A percentile compares a stretch with the other conserved stretches of the same genome.
phyloP scores from a whole-genome alignment of 2,797 vertebrate genomes.

The Etheostoma perlongum region DNA sequence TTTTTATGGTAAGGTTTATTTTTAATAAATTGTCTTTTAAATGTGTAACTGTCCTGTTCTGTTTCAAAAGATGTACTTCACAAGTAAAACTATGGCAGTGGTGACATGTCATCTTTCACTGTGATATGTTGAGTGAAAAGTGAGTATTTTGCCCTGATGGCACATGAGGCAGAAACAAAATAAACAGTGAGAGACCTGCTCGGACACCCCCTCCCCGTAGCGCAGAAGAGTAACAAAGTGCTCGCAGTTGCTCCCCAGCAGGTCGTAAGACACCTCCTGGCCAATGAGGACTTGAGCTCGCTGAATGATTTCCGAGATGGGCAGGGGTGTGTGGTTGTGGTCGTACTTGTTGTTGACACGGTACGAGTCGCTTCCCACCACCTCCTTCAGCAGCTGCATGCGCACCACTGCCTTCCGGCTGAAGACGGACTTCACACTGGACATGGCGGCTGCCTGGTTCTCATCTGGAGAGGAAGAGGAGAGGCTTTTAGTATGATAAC shows the following conservation, averaged over 20 bases:
- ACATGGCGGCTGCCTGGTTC: constrained; percentile 81
- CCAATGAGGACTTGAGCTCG: constrained; percentile 87
- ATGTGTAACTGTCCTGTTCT: not conserved
- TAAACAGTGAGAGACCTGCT: constrained; percentile 87
- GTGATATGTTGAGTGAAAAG: constrained; percentile 14
- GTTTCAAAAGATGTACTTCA: not conserved
- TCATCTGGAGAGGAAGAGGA: constrained; percentile 80
- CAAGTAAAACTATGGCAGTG: not conserved
- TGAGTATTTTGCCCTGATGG: constrained; percentile 18
- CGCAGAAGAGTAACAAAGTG: constrained; percentile 95
- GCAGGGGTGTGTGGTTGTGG: constrained; percentile 85
- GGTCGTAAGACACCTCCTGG: constrained; percentile 90
- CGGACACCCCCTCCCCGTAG: constrained; percentile 91
- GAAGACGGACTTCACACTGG: constrained; percentile 91
- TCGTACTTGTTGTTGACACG: constrained; percentile 96
- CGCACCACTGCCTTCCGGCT: constrained; percentile 91
- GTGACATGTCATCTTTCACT: not conserved
- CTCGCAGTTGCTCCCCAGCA: constrained; percentile 94
- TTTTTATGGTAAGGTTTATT: not conserved
- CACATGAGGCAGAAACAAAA: constrained; percentile 56
- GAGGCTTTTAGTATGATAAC: not conserved
- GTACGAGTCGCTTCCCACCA: constrained; percentile 89
- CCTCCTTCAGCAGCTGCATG: constrained; percentile 94
- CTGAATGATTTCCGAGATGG: constrained; percentile 88
- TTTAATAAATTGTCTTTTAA: not conserved